These are phyloP conservation scores for Acromyrmex charruanus DNA, from an alignment of 1,140 invertebrate species.

Conservation along the genomic window DNA sequence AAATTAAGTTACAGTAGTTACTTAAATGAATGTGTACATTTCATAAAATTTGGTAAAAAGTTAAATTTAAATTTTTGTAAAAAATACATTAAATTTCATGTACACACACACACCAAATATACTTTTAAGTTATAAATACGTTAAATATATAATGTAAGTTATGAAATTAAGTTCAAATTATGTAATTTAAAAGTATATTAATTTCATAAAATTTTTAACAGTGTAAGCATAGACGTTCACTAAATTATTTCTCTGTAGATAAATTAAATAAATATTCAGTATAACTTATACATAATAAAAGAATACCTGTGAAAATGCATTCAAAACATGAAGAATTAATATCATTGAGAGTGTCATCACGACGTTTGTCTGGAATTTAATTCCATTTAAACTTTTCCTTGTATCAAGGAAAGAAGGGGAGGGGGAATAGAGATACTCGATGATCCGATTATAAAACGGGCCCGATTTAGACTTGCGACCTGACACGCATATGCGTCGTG, in stretches of 20 bases:
- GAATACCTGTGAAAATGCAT: background rate
- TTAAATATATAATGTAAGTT: too few species aligned
- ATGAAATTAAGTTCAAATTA: too few species aligned
- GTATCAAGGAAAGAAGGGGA: background rate
- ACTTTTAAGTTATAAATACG: too few species aligned
- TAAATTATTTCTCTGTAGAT: background rate
- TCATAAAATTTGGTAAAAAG: too few species aligned
- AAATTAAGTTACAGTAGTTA: too few species aligned
- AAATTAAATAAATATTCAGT: constrained; percentile 2
- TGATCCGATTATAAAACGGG: constrained; percentile 46
- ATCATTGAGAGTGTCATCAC: background rate
- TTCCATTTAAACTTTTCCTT: constrained; percentile 4
- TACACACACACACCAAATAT: too few species aligned
- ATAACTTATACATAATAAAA: background rate
- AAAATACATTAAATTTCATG: too few species aligned
- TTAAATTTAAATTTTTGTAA: too few species aligned
- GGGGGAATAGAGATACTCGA: background rate
- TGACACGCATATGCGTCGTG: background rate
- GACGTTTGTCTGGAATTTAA: constrained; percentile 7
- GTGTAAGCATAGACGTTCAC: background rate
- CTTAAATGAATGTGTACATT: too few species aligned
- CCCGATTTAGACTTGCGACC: constrained; percentile 6
- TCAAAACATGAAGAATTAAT: background rate
- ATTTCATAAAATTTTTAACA: too few species aligned
- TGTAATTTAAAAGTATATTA: too few species aligned